Percentiles rank a stretch among this genome's conserved stretches.
These are phyloP conservation scores for Carassius gibelio DNA, from an alignment of 2,113 vertebrate genomes.

Conservation along the genomic window DNA sequence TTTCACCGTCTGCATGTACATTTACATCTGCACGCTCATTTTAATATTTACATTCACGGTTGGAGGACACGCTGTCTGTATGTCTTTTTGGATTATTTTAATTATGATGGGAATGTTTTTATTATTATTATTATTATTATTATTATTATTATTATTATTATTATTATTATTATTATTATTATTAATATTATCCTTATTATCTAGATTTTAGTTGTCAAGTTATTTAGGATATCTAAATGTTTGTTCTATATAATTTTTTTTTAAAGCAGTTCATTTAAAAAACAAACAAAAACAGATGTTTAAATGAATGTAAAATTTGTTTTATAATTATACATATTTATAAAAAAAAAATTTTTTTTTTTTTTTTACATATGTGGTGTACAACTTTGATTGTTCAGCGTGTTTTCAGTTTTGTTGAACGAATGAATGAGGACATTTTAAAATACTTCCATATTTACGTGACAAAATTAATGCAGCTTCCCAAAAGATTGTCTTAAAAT, in stretches of 20 bases:
- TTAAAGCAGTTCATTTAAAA: neutral
- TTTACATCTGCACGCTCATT: conserved; percentile 73
- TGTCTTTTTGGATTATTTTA: conserved; percentile 22
- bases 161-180: neutral
- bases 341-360: neutral
- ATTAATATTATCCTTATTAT: neutral
- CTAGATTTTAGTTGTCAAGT: neutral
- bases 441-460: neutral
- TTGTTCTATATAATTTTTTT: neutral
- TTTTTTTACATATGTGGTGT: neutral
- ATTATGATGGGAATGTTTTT: neutral
- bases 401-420: conserved; percentile 4
- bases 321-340: neutral
- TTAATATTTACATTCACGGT: conserved; percentile 59
- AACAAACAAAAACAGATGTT: neutral
- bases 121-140: neutral
- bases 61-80: neutral
- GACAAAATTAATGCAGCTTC: neutral
- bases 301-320: neutral
- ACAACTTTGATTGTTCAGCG: neutral
- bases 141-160: neutral
- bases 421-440: neutral
- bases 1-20: conserved; percentile 70
- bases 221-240: neutral
- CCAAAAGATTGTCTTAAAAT: neutral